Base-by-base conservation (phyloP, 2,113 vertebrate genomes). In the Paradoxurus hermaphroditus region DNA sequence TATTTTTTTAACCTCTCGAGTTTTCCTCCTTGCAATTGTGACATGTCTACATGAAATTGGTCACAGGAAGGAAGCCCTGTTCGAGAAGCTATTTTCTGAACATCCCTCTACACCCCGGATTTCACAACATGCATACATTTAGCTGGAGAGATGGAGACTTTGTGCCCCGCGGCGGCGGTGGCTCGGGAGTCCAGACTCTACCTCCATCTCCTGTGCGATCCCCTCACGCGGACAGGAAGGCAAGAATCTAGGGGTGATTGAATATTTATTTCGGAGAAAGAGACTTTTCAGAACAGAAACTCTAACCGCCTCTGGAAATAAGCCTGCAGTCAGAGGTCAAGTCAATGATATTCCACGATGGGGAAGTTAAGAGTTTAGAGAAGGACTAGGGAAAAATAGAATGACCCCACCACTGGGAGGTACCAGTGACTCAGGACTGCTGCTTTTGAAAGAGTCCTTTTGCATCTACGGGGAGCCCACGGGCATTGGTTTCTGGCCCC, bases 1-100 rank as follows among this genome's bases (percentile, higher is more conserved):
- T 34, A 56, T 89, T 87, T 92, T 77, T 90, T 84, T 93, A 89
- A 81, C n/a, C 83, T 85, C 53, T 75, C 21, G 15, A 93, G 86
- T 51, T 83, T 79, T 72, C 86, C 98, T 98, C 99, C 98, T 98
- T 97, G 98, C 97, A 92, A 98, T 99, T 98, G 98, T 98, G 98
- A 98, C 92, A 94, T 77, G 91, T 98, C 98, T 98, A 97, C 97
- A 86, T 18, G 98, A 98, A 96, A 34, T 97, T 97, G 98, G 98
- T 98, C 98, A 98, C 98, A 98, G 99, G 99, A 99, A 99, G 99
- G 99, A 99, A 99, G 98, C 97, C 77, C 97, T 97, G 96, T 97
- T 98, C 98, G 98, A 99, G 98, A 98, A 99, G 98, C 98, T 98
- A 98, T 99, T 99, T 99, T 99, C 98, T 99, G 99, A 99, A 98